These are phyloP conservation scores for Asteroscopus sphinx DNA, from an alignment of 2,888 invertebrate species.

Conservation along the genomic window DNA sequence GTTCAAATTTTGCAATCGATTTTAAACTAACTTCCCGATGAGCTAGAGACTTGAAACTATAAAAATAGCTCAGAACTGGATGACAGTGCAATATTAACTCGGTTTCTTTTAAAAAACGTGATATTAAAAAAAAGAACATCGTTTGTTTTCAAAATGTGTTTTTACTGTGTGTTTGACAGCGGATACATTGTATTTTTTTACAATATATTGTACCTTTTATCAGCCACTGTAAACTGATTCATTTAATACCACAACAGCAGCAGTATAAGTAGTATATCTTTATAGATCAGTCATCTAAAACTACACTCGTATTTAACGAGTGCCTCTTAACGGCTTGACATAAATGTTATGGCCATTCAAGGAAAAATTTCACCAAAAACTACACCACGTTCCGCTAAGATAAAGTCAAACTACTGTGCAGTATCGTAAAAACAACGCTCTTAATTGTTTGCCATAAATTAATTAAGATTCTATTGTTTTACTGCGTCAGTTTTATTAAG, in stretches of 20 bases:
- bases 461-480: constrained; percentile 45
- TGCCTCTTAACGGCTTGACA: constrained; percentile 30
- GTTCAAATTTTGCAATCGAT: no score
- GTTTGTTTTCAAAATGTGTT: no score
- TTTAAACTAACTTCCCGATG: no score
- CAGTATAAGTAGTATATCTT: constrained; percentile 37
- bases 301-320: constrained; percentile 39
- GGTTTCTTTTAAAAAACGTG: no score
- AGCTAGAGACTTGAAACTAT: no score
- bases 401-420: constrained; percentile 11
- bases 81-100: no score
- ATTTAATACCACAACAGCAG: constrained; percentile 26
- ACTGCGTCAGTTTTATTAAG: constrained; percentile 3
- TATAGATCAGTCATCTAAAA: constrained; percentile 32
- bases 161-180: no score
- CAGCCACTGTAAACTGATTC: background rate
- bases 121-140: no score
- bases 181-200: no score
- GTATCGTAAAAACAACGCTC: constrained; percentile 27
- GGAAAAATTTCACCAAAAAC: constrained; percentile 20
- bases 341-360: constrained; percentile 20
- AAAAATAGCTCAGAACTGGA: no score
- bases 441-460: constrained; percentile 51
- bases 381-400: background rate
- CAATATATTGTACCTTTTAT: no score